phyloP scores from a whole-genome alignment of 1,140 invertebrate genomes.

The Megalopta genalis region DNA sequence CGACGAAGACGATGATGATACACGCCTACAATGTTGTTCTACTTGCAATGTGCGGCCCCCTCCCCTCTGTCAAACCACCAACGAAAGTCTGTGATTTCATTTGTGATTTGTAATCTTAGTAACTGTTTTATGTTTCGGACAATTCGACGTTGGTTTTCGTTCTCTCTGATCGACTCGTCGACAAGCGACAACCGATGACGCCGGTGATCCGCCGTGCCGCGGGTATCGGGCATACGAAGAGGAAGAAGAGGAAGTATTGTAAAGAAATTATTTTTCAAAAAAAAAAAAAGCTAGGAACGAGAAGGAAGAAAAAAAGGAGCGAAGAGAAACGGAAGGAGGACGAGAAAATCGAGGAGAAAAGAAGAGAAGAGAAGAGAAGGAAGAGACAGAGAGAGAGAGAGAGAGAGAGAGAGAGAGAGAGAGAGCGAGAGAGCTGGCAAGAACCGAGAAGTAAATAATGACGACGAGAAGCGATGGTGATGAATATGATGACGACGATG shows the following conservation, averaged over 20 bases:
- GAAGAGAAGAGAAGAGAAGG: constrained; percentile 37
- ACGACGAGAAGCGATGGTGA: constrained; percentile 54
- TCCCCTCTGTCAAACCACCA: constrained; percentile 76
- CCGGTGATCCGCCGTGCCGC: constrained; percentile 48
- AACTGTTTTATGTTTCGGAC: constrained; percentile 73
- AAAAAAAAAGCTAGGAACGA: constrained; percentile 44
- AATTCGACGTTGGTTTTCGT: constrained; percentile 65
- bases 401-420: constrained; percentile 23
- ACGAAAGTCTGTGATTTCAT: constrained; percentile 81
- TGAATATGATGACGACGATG: constrained; percentile 66
- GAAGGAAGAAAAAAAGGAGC: constrained; percentile 40
- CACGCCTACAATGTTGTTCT: constrained; percentile 68
- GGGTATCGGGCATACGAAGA: constrained; percentile 38
- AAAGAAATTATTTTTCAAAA: constrained; percentile 78
- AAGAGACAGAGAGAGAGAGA: constrained; percentile 34
- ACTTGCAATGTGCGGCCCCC: constrained; percentile 67
- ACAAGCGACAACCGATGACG: constrained; percentile 57
- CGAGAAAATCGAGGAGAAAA: constrained; percentile 26
- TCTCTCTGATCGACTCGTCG: constrained; percentile 60
- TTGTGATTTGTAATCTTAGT: constrained; percentile 81
- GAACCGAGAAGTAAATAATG: constrained; percentile 27
- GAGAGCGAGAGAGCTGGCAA: constrained; percentile 29
- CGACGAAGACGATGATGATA: neutral
- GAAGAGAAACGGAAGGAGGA: constrained; percentile 20
- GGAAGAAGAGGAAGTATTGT: constrained; percentile 61